Percentiles rank a stretch among this genome's conserved stretches.
Conservation (phyloP, 2,113 vertebrate genomes). For the Apteryx mantelli region DNA sequence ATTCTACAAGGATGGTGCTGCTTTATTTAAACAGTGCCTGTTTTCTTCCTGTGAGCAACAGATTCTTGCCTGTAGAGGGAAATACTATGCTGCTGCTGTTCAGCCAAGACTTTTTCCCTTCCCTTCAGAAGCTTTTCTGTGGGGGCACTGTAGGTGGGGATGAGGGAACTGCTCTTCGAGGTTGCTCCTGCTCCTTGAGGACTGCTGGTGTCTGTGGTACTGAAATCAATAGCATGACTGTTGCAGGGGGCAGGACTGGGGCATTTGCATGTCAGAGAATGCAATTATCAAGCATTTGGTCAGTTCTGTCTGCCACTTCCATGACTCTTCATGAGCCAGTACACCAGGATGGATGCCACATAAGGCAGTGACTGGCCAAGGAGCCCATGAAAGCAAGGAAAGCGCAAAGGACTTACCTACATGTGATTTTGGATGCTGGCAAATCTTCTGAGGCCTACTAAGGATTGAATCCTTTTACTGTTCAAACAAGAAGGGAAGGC, state of each 20-base stretch:
- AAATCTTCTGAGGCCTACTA: background rate
- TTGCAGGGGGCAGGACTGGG: background rate
- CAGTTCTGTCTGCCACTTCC: background rate
- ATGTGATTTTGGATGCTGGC: background rate
- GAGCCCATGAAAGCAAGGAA: background rate
- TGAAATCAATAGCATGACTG: background rate
- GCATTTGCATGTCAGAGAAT: fast-evolving
- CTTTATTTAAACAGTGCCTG: background rate
- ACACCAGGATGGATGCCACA: fast-evolving
- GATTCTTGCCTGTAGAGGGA: background rate
- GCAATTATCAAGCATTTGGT: background rate
- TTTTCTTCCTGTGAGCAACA: background rate
- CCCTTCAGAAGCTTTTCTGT: background rate
- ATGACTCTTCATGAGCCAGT: background rate
- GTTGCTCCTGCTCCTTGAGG: background rate
- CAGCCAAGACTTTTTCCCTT: background rate
- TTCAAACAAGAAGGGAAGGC: background rate
- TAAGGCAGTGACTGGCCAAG: background rate
- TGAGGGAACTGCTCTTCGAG: background rate
- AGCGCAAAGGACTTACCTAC: background rate
- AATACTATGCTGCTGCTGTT: background rate
- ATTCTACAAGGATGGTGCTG: background rate
- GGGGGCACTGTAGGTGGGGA: background rate
- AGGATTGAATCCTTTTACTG: background rate
- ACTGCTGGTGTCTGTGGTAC: background rate